Evolutionary conservation across 1,140 invertebrate genomes (phyloP).

Genomic region (Tenebrio molitor): DNA sequence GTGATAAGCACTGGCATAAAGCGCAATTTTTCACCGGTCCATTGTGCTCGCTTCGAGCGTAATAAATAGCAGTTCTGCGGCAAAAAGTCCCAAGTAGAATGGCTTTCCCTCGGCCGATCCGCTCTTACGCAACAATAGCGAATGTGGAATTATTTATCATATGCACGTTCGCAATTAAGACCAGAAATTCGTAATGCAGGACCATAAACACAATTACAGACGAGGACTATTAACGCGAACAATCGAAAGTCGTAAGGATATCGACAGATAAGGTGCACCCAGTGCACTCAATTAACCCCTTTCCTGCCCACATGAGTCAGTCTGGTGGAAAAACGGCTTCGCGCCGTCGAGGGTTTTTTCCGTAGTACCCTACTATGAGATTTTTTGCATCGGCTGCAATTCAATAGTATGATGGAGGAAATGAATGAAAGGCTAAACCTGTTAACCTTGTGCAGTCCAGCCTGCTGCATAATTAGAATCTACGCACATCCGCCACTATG

Average conservation of each 20-base stretch:
- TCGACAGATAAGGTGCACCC: background rate
- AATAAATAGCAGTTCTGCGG: background rate
- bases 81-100: background rate
- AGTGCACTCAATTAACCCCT: constrained; percentile 1
- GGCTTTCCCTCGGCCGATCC: background rate
- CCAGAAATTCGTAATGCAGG: background rate
- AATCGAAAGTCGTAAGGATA: constrained; percentile 37
- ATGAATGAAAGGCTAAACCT: constrained; percentile 45
- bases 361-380: constrained; percentile 1
- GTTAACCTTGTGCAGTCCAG: constrained; percentile 41
- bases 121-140: background rate
- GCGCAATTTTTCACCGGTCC: background rate
- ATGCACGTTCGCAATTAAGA: background rate
- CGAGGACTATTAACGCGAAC: constrained; percentile 6
- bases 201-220: constrained; percentile 2
- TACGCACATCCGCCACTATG: constrained; percentile 45
- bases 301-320: constrained; percentile 10
- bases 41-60: background rate
- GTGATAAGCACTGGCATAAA: background rate
- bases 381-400: constrained; percentile 38
- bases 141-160: constrained; percentile 2
- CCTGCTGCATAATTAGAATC: constrained; percentile 45
- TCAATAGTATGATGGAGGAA: constrained; percentile 43
- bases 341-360: background rate
- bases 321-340: background rate